These are phyloP conservation scores for Cydia strobilella DNA, from an alignment of 1,140 invertebrate species.

Conservation along the genomic window DNA sequence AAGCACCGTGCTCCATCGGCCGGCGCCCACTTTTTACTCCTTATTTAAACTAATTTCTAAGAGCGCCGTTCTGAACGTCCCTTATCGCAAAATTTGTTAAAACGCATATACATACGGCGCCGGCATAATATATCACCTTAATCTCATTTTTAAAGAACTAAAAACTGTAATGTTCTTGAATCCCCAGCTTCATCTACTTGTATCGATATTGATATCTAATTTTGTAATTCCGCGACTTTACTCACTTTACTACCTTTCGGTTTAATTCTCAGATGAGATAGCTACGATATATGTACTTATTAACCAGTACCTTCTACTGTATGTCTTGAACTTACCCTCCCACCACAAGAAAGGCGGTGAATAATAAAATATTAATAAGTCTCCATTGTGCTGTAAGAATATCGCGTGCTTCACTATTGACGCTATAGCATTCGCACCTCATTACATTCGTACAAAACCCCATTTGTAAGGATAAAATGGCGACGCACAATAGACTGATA, in stretches of 20 bases:
- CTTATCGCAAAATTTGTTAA: constrained; percentile 45
- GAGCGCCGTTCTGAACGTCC: constrained; percentile 41
- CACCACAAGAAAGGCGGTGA: constrained; percentile 4
- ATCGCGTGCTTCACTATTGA: constrained; percentile 55
- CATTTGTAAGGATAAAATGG: constrained; percentile 69
- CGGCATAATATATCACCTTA: neutral
- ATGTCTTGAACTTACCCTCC: neutral
- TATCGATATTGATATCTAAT: too few species aligned
- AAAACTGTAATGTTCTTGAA: neutral
- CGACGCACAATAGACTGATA: constrained; percentile 70
- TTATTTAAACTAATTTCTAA: constrained; percentile 59
- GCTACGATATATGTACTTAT: too few species aligned
- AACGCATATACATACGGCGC: neutral
- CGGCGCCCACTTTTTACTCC: constrained; percentile 64
- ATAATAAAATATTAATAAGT: constrained; percentile 28
- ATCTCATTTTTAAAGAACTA: neutral
- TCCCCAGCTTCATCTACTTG: neutral
- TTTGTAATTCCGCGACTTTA: too few species aligned
- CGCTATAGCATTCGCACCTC: constrained; percentile 68
- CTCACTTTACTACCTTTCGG: too few species aligned
- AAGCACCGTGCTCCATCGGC: constrained; percentile 53
- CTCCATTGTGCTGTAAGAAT: constrained; percentile 37
- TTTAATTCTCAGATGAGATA: too few species aligned
- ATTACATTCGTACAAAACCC: constrained; percentile 71
- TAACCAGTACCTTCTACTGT: too few species aligned